phyloP scores from a whole-genome alignment of 2,888 invertebrate genomes.

The Meandrusa payeni region DNA sequence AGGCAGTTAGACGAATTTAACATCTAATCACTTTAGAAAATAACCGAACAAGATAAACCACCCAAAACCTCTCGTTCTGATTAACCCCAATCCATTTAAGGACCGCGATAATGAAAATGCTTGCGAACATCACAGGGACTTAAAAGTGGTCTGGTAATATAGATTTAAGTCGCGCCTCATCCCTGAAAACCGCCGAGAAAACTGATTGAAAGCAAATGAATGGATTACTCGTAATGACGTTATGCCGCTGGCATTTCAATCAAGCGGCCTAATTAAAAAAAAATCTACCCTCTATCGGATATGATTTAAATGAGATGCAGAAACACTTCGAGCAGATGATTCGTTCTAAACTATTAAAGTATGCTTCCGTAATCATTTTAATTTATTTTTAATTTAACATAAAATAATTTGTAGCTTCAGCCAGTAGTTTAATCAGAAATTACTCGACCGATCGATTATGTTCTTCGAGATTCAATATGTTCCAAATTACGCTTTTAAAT shows the following conservation, averaged over 20 bases:
- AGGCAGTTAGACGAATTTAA: slow-evolving; percentile 11
- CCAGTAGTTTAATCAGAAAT: too few species aligned
- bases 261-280: slow-evolving; percentile 48
- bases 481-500: too few species aligned
- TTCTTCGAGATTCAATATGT: too few species aligned
- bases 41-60: slow-evolving; percentile 16
- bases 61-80: slow-evolving; percentile 35
- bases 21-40: slow-evolving; percentile 26
- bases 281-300: slow-evolving; percentile 27
- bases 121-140: slow-evolving; percentile 56
- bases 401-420: too few species aligned
- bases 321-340: slow-evolving; percentile 17
- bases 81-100: slow-evolving; percentile 60
- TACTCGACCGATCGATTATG: too few species aligned
- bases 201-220: slow-evolving; percentile 56
- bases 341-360: too few species aligned
- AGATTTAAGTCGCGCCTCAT: slow-evolving; percentile 51
- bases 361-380: too few species aligned
- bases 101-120: slow-evolving; percentile 62
- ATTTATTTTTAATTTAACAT: too few species aligned
- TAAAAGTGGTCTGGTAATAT: slow-evolving; percentile 49
- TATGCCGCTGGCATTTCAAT: slow-evolving; percentile 39
- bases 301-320: slow-evolving; percentile 7
- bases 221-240: slow-evolving; percentile 52
- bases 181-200: slow-evolving; percentile 39